phyloP scores from a whole-genome alignment of 2,113 vertebrate genomes.

The Scophthalmus maximus region DNA sequence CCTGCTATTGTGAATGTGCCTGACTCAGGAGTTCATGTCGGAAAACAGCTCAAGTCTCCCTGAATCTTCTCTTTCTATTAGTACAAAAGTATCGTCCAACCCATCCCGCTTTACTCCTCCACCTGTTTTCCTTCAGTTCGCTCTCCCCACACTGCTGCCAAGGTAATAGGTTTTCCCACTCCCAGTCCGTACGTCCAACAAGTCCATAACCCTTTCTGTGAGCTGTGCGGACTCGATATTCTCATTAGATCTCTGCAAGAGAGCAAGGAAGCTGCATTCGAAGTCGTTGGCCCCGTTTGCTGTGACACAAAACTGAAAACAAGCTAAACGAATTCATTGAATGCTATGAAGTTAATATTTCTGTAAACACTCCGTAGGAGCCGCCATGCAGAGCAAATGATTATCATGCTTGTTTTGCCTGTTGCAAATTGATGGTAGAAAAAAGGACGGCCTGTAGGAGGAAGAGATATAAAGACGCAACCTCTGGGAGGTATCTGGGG shows the following conservation, averaged over 20 bases:
- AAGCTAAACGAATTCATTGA: background rate
- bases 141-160: no score
- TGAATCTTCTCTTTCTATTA: no score
- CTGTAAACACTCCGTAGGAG: slow-evolving; percentile 13
- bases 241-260: slow-evolving; percentile 6
- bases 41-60: no score
- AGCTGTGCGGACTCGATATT: background rate
- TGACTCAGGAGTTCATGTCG: no score
- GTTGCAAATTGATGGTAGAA: background rate
- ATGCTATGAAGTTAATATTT: background rate
- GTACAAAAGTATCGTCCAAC: no score
- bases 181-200: no score
- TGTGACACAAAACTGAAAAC: background rate
- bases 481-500: slow-evolving; percentile 68
- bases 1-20: no score
- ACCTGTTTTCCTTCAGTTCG: no score
- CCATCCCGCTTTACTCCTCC: no score
- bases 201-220: no score
- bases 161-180: no score
- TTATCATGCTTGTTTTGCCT: slow-evolving; percentile 55
- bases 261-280: background rate
- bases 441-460: slow-evolving; percentile 25
- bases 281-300: slow-evolving; percentile 19
- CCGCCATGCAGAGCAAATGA: slow-evolving; percentile 40
- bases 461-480: slow-evolving; percentile 69